Percentiles rank a stretch among this genome's conserved stretches.
Evolutionary conservation across 1,140 invertebrate genomes (phyloP).

Genomic region (Listronotus oregonensis): DNA sequence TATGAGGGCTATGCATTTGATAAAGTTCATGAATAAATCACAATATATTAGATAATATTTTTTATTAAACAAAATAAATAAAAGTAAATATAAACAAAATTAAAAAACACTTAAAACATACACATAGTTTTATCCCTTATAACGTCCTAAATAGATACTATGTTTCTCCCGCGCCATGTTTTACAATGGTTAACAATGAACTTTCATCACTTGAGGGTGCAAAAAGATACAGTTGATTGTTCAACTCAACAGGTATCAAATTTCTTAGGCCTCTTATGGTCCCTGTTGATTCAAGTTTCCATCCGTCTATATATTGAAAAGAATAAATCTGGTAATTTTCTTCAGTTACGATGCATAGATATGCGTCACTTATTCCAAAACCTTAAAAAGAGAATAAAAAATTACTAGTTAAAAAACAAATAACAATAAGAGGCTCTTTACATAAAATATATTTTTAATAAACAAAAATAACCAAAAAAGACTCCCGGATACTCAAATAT

Average conservation of each 20-base stretch:
- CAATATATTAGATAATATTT: too few relatives aligned
- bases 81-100: not conserved
- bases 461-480: too few relatives aligned
- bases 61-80: not conserved
- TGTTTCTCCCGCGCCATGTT: conserved; percentile 35
- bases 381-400: conserved; percentile 42
- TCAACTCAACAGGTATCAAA: conserved; percentile 45
- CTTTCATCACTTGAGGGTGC: conserved; percentile 45
- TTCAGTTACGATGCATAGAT: conserved; percentile 45
- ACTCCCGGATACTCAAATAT: too few relatives aligned
- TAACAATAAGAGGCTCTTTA: not conserved
- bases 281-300: conserved; percentile 46
- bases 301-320: conserved; percentile 46
- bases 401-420: not conserved
- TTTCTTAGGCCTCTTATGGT: conserved; percentile 44
- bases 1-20: too few relatives aligned
- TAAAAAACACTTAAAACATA: not conserved
- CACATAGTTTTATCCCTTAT: not conserved
- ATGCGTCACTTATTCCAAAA: conserved; percentile 48
- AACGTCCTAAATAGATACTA: not conserved
- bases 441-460: not conserved
- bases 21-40: too few relatives aligned
- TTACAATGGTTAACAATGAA: conserved; percentile 45
- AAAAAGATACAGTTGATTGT: conserved; percentile 46
- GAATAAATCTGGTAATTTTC: conserved; percentile 47